phyloP scores from a whole-genome alignment of 2,113 vertebrate species.

The Neofelis nebulosa region DNA sequence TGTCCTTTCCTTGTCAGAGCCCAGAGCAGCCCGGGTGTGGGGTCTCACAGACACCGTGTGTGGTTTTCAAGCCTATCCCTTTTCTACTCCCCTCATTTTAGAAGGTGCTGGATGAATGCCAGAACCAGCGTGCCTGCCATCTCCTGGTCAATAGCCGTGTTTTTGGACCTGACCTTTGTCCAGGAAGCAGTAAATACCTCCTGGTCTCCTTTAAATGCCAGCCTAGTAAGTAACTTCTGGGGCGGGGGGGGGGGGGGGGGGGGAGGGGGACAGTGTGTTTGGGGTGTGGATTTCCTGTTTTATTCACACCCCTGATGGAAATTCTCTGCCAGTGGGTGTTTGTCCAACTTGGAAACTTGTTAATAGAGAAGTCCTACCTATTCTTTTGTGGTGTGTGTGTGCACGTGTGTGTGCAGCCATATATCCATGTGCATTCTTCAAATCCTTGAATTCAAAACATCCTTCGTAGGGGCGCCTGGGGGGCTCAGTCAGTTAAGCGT shows the following conservation, averaged over 20 bases:
- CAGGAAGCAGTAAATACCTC: constrained; percentile 95
- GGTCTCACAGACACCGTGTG: constrained; percentile 32
- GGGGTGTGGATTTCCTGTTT: neutral
- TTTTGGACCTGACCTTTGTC: constrained; percentile 96
- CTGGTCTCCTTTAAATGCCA: constrained; percentile 98
- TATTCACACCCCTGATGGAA: neutral
- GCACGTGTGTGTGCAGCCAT: neutral
- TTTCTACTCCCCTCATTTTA: constrained; percentile 85
- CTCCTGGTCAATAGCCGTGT: constrained; percentile 94
- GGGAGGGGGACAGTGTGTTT: neutral
- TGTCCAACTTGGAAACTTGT: neutral
- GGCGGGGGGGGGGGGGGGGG: neutral
- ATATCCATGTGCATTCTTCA: neutral
- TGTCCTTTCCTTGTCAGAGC: constrained; percentile 8
- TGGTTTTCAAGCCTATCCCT: constrained; percentile 83
- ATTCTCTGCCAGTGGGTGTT: neutral
- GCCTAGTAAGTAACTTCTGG: constrained; percentile 91
- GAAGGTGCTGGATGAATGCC: constrained; percentile 98
- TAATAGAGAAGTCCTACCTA: neutral
- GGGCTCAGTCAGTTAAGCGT: no score
- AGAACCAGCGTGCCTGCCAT: constrained; percentile 94
- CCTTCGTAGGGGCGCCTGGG: no score
- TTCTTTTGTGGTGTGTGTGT: neutral
- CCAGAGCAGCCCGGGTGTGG: constrained; percentile 59
- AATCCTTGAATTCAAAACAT: neutral